A percentile compares a stretch with the other conserved stretches of the same genome.
These are phyloP conservation scores for Sycobia sp. DNA, from an alignment of 1,140 invertebrate species.

Conservation along the genomic window DNA sequence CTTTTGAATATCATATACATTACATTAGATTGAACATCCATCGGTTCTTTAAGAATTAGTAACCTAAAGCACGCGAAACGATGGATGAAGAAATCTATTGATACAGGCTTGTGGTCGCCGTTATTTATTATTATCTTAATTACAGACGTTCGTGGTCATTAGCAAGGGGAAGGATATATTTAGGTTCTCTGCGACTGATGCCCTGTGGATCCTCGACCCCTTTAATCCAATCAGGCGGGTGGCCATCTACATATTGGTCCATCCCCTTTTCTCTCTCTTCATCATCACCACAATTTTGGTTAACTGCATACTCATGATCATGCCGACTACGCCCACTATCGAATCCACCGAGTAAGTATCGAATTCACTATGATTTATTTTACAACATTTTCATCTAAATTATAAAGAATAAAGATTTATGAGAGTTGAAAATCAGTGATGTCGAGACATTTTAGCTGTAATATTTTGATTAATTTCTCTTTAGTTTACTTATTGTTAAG, in stretches of 20 bases:
- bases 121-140: slow-evolving; percentile 35
- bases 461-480: too few species aligned
- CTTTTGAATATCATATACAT: too few species aligned
- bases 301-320: slow-evolving; percentile 98
- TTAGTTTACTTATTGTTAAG: too few species aligned
- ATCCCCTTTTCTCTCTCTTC: slow-evolving; percentile 96
- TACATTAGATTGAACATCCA: too few species aligned
- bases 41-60: too few species aligned
- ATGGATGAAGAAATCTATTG: too few species aligned
- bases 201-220: slow-evolving; percentile 92
- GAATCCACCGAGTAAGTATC: slow-evolving; percentile 95
- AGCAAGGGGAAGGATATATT: slow-evolving; percentile 99
- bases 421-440: too few species aligned
- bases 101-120: too few species aligned
- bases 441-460: too few species aligned
- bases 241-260: slow-evolving; percentile 96
- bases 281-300: slow-evolving; percentile 97
- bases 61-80: too few species aligned
- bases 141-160: slow-evolving; percentile 96
- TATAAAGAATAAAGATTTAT: too few species aligned
- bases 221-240: slow-evolving; percentile 97
- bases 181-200: slow-evolving; percentile 96
- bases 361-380: too few species aligned
- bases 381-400: slow-evolving; percentile 10
- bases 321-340: slow-evolving; percentile 88